Evolutionary conservation across 2,888 invertebrate species (phyloP), one percentile per base, ranked within the genome.

Genomic region (Polydrusus tereticollis): DNA sequence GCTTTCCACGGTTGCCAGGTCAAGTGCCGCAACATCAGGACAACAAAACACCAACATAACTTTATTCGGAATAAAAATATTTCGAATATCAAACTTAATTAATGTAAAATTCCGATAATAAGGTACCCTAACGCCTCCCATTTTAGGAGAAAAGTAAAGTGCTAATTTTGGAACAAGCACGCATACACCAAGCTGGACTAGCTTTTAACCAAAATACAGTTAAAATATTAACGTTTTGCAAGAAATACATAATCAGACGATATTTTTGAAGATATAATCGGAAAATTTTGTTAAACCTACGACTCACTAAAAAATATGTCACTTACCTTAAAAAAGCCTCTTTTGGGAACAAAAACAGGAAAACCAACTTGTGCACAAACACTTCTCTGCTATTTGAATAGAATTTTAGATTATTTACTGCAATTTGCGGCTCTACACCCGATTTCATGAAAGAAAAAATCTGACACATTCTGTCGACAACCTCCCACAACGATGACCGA

Each of bases 391-490:
- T 76, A 77, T 79, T 77, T 76, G 79, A 81, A 76, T 76, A 79
- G 76, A 79, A 79, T 79, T 75, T 78, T 77, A 79, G 79, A 76
- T 82, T 82, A 82, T 80, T 81, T 81, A 80, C 77, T 78, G 77
- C 78, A 81, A 81, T 81, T 80, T 80, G 80, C 80, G 78, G 80
- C 75, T 82, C 80, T 82, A 82, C 82, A 84, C 83, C 80, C 79
- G 80, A 82, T 83, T 84, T 84, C 82, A 82, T 80, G 80, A 84
- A 83, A 82, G 79, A 82, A 82, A 85, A 85, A 85, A 82, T 85
- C 79, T 85, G 85, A 86, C 83, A 85, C 86, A 86, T 86, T 85
- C 84, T 86, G 85, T 82, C 82, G 78, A 81, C 81, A 83, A 85
- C 85, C 83, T 83, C 80, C 81, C 83, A 79, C 80, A 80, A 81